Evolutionary conservation across 2,888 invertebrate species (phyloP).

Genomic region (Boloria selene): DNA sequence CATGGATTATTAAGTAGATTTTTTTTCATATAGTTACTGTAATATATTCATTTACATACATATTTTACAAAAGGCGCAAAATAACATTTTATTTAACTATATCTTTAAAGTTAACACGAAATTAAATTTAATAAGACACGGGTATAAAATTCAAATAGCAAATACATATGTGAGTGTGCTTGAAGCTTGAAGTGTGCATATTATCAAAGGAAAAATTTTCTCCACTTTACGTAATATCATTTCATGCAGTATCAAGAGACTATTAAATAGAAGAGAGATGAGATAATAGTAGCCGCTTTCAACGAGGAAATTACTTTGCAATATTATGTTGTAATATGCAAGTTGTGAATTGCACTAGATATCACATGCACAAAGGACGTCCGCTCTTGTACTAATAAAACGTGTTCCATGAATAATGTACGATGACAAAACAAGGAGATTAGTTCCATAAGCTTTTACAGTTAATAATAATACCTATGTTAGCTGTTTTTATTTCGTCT

Average conservation of each 20-base stretch:
- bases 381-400: constrained; percentile 23
- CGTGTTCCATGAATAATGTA: constrained; percentile 6
- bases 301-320: constrained; percentile 31
- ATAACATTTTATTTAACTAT: no score
- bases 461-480: constrained; percentile 1
- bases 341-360: constrained; percentile 14
- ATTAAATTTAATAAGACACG: no score
- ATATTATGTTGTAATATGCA: constrained; percentile 20
- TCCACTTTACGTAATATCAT: constrained; percentile 23
- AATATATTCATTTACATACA: no score
- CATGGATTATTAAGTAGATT: neutral
- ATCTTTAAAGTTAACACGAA: no score
- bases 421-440: constrained; percentile 2
- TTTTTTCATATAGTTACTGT: neutral
- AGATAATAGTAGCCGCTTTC: constrained; percentile 21
- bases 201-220: neutral
- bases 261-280: constrained; percentile 22
- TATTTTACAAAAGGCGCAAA: no score
- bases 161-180: constrained; percentile 1
- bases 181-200: constrained; percentile 8
- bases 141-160: neutral
- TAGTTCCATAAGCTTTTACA: constrained; percentile 7
- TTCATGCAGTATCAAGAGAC: constrained; percentile 19
- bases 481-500: no score
- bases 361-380: constrained; percentile 15